phyloP scores from a whole-genome alignment of 1,140 invertebrate species.

The Bursaphelenchus mucronatus region DNA sequence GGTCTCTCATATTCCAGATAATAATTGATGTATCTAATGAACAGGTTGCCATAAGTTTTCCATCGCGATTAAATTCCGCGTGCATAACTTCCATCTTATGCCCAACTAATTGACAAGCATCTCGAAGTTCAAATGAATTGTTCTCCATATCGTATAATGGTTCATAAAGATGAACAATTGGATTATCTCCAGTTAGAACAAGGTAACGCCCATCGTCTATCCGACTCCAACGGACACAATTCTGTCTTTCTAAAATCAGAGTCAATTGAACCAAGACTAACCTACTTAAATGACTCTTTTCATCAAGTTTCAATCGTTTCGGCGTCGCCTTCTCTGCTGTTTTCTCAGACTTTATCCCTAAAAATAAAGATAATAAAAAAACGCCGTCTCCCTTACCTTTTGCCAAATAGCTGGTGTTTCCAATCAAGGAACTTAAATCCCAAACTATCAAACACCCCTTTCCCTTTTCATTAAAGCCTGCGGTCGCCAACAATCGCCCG shows the following conservation, averaged over 20 bases:
- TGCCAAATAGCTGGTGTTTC: no score
- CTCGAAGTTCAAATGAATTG: background rate
- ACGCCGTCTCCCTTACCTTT: background rate
- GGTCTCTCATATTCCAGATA: conserved; percentile 7
- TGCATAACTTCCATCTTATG: conserved; percentile 18
- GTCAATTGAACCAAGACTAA: background rate
- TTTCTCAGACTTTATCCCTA: conserved; percentile 1
- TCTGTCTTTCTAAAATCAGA: conserved; percentile 11
- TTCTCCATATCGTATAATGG: background rate
- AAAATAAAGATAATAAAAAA: background rate
- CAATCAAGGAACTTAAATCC: background rate
- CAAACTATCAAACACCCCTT: conserved; percentile 10
- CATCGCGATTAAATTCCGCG: conserved; percentile 2
- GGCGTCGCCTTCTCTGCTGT: background rate
- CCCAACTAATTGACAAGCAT: background rate
- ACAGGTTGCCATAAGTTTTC: conserved; percentile 8
- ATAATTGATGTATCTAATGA: conserved; percentile 12
- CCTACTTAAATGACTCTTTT: conserved; percentile 1
- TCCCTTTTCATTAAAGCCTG: background rate
- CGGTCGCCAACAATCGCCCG: conserved; percentile 8
- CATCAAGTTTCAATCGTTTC: background rate
- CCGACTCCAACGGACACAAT: conserved; percentile 16
- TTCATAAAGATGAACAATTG: background rate
- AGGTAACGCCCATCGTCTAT: conserved; percentile 2
- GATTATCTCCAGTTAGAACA: conserved; percentile 2